Evolutionary conservation across 92 coral and sea anemone genomes (phyloP).

Genomic region (Porites cylindrica): DNA sequence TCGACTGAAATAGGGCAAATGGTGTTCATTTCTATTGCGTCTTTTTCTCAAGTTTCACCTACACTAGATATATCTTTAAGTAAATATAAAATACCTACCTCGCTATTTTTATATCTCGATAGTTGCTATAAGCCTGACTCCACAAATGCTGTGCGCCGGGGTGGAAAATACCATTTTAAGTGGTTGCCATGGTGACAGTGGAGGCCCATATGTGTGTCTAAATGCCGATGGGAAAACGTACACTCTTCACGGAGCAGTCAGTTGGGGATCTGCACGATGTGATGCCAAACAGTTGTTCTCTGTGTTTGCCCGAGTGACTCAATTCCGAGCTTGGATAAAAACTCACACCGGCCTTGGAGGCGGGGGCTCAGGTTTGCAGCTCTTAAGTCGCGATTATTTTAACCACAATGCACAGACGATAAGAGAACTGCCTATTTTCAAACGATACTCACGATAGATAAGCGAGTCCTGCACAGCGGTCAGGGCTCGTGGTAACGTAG

Average conservation of each 20-base stretch:
- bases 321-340: constrained; percentile 62
- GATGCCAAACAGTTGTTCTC: constrained; percentile 38
- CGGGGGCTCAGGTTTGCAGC: constrained; percentile 15
- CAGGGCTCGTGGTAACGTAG: too few relatives aligned
- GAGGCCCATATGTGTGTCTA: constrained; percentile 74
- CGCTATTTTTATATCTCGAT: neutral
- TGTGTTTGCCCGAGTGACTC: constrained; percentile 65
- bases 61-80: too few relatives aligned
- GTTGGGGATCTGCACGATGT: constrained; percentile 63
- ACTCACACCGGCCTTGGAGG: constrained; percentile 16
- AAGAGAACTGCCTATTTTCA: too few relatives aligned
- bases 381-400: too few relatives aligned
- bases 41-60: neutral
- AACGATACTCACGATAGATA: too few relatives aligned
- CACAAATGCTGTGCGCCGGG: constrained; percentile 77
- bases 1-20: neutral
- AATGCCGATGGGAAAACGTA: constrained; percentile 35
- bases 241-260: constrained; percentile 57
- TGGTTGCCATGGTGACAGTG: constrained; percentile 91
- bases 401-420: too few relatives aligned
- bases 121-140: constrained; percentile 41
- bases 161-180: constrained; percentile 70
- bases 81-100: too few relatives aligned
- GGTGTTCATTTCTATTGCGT: too few relatives aligned
- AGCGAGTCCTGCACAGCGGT: too few relatives aligned